Evolutionary conservation across 2,797 vertebrate genomes (phyloP).

Genomic region (Artibeus lituratus): DNA sequence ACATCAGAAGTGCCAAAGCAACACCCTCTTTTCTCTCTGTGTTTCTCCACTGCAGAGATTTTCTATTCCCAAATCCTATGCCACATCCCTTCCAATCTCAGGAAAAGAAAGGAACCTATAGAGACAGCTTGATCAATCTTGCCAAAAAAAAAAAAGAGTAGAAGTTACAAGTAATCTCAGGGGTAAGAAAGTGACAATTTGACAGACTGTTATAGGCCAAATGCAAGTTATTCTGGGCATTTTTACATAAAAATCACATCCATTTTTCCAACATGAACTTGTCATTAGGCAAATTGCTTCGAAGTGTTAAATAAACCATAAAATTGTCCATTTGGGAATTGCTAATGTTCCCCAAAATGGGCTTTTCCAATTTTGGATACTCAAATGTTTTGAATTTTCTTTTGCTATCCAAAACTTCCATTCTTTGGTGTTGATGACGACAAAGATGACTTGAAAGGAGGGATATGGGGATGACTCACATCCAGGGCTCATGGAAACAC

Average conservation of each 20-base stretch:
- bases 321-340: constrained; percentile 49
- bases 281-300: constrained; percentile 65
- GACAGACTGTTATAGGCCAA: background rate
- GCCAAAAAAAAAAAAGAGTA: constrained; percentile 41
- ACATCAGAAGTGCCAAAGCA: accelerated
- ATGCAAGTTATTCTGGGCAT: background rate
- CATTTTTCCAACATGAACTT: constrained; percentile 44
- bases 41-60: background rate
- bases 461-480: background rate
- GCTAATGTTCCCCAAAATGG: constrained; percentile 43
- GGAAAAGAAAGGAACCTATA: background rate
- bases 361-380: constrained; percentile 65
- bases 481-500: background rate
- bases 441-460: background rate
- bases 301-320: constrained; percentile 73
- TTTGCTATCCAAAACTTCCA: background rate
- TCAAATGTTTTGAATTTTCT: constrained; percentile 71
- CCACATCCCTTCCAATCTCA: background rate
- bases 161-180: background rate
- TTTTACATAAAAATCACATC: constrained; percentile 36
- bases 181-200: background rate
- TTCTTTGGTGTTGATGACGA: background rate
- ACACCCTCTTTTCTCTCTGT: background rate
- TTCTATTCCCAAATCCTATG: background rate
- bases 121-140: background rate